A percentile compares a stretch with the other conserved stretches of the same genome.
phyloP scores from a whole-genome alignment of 1,140 invertebrate genomes.

The Temnothorax longispinosus region DNA sequence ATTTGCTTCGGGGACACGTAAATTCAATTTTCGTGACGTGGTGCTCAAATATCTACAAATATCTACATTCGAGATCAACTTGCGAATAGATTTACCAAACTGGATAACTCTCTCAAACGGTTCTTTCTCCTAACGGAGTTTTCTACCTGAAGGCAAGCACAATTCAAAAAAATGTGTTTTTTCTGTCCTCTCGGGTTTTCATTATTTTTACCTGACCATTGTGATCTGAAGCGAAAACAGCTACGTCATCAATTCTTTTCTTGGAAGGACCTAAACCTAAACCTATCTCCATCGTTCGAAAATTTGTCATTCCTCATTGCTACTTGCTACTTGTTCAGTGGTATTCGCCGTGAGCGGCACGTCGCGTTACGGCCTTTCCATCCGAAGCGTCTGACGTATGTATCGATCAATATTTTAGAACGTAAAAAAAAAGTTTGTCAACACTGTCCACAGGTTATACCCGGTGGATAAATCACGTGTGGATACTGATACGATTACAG shows the following conservation, averaged over 20 bases:
- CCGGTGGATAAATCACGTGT: conserved; percentile 96
- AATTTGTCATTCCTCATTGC: background rate
- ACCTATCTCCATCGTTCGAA: background rate
- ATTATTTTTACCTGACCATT: background rate
- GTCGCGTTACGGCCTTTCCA: background rate
- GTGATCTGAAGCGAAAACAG: background rate
- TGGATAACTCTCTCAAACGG: background rate
- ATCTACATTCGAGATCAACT: background rate
- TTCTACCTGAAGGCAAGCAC: background rate
- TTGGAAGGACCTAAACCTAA: background rate
- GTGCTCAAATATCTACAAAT: background rate
- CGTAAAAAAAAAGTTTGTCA: conserved; percentile 56
- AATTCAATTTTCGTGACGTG: background rate
- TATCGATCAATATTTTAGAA: background rate
- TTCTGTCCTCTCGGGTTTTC: background rate
- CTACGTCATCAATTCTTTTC: background rate
- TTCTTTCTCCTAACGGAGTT: background rate
- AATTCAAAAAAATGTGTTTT: background rate
- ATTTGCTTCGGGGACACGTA: background rate
- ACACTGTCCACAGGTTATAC: conserved; percentile 91
- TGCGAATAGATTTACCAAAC: background rate
- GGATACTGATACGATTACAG: conserved; percentile 88
- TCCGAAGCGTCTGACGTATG: background rate
- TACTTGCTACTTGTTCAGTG: background rate
- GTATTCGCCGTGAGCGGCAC: background rate